Evolutionary conservation across 2,113 vertebrate genomes (phyloP).

Genomic region (Myiagra hebetior): DNA sequence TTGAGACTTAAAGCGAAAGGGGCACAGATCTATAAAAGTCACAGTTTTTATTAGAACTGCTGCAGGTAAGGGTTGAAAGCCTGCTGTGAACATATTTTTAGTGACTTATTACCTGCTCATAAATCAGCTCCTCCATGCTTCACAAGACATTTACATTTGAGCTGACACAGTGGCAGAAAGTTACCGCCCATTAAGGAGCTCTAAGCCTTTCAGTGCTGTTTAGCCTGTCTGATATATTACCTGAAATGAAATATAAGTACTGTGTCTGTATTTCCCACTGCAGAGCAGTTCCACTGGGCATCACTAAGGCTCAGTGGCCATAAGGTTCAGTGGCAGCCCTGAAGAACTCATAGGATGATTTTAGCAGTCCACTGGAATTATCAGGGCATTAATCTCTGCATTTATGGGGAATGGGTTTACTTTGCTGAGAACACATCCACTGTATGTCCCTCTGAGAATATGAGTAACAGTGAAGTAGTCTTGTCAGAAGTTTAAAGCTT

Average conservation of each 20-base stretch:
- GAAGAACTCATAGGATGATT: neutral
- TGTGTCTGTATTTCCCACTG: neutral
- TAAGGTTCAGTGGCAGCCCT: neutral
- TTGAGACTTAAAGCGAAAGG: slow-evolving; percentile 2
- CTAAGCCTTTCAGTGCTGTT: slow-evolving; percentile 3
- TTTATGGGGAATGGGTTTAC: neutral
- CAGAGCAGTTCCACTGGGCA: neutral
- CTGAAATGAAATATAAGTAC: neutral
- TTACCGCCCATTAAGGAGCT: neutral
- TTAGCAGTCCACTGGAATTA: neutral
- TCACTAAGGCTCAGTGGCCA: neutral
- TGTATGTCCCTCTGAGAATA: neutral
- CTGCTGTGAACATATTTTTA: neutral
- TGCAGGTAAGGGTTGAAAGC: slow-evolving; percentile 26
- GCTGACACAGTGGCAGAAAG: neutral
- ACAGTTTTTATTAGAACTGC: slow-evolving; percentile 23
- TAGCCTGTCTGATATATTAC: neutral
- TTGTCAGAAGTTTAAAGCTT: neutral
- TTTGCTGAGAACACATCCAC: neutral
- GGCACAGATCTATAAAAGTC: neutral
- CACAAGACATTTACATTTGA: neutral
- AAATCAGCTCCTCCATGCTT: neutral
- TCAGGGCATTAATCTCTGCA: neutral
- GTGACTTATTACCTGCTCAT: neutral
- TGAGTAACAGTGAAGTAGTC: neutral